A percentile compares a stretch with the other conserved stretches of the same genome.
These are phyloP conservation scores for Drosophila suboccidentalis DNA, from an alignment of 2,888 invertebrate species.

Conservation along the genomic window DNA sequence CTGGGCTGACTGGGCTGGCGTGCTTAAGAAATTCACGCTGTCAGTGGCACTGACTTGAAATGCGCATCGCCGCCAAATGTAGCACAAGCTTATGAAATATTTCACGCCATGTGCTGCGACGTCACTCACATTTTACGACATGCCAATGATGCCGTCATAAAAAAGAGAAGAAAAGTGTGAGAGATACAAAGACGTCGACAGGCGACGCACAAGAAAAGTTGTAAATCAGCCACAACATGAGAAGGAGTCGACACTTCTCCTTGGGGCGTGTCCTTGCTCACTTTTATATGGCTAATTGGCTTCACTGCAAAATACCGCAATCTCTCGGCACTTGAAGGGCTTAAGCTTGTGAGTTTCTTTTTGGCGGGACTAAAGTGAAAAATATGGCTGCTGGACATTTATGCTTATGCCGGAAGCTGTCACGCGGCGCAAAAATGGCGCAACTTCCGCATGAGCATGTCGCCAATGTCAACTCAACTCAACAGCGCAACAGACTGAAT, in stretches of 20 bases:
- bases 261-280: conserved; percentile 13
- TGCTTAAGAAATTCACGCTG: conserved; percentile 50
- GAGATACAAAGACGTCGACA: conserved; percentile 52
- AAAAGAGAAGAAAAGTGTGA: conserved; percentile 31
- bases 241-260: neutral
- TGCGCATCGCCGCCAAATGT: conserved; percentile 71
- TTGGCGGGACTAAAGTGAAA: conserved; percentile 50
- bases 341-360: conserved; percentile 41
- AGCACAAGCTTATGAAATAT: conserved; percentile 68
- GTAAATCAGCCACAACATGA: conserved; percentile 43
- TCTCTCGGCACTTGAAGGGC: conserved; percentile 53
- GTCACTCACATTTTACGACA: conserved; percentile 79
- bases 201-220: conserved; percentile 33
- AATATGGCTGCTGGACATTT: conserved; percentile 70
- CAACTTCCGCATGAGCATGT: conserved; percentile 70
- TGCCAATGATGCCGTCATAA: conserved; percentile 77
- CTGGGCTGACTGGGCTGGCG: neutral
- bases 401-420: conserved; percentile 66
- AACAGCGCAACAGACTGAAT: conserved; percentile 50
- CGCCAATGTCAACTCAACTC: conserved; percentile 50
- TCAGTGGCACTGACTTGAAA: conserved; percentile 56
- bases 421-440: conserved; percentile 72
- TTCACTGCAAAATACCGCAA: conserved; percentile 44
- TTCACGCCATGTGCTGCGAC: conserved; percentile 62
- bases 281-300: conserved; percentile 57